These are phyloP conservation scores for Urocitellus parryii DNA, from an alignment of 2,113 vertebrate genomes.

Conservation along the genomic window DNA sequence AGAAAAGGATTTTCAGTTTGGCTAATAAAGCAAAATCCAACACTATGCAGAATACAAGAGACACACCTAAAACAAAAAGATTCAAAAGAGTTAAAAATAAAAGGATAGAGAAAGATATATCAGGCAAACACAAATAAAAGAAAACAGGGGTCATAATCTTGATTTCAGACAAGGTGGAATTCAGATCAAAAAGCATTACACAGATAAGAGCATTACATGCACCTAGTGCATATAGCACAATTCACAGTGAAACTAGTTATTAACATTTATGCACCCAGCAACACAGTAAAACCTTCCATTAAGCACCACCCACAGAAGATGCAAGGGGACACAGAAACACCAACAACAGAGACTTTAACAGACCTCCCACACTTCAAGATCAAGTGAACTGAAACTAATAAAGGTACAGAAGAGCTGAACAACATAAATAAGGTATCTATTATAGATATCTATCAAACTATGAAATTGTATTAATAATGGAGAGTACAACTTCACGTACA, in stretches of 20 bases:
- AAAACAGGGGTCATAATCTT: constrained; percentile 56
- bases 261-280: constrained; percentile 39
- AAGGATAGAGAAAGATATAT: constrained; percentile 58
- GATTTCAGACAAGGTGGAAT: constrained; percentile 2
- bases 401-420: constrained; percentile 1
- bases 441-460: constrained; percentile 9
- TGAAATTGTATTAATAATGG: not conserved
- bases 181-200: constrained; percentile 46
- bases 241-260: constrained; percentile 31
- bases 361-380: constrained; percentile 46
- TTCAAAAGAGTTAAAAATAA: constrained; percentile 74
- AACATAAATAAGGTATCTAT: not conserved
- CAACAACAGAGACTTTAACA: constrained; percentile 45
- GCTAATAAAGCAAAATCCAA: constrained; percentile 78
- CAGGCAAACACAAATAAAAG: constrained; percentile 63
- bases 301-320: constrained; percentile 21
- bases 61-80: constrained; percentile 76
- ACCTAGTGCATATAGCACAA: not conserved
- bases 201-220: not conserved
- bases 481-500: constrained; percentile 32
- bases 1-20: constrained; percentile 78
- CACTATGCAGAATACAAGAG: constrained; percentile 71
- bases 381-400: constrained; percentile 45
- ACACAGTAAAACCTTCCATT: constrained; percentile 15
- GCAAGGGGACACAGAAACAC: constrained; percentile 29